Evolutionary conservation across 2,888 invertebrate genomes (phyloP).

Genomic region (Morpho deidamia): DNA sequence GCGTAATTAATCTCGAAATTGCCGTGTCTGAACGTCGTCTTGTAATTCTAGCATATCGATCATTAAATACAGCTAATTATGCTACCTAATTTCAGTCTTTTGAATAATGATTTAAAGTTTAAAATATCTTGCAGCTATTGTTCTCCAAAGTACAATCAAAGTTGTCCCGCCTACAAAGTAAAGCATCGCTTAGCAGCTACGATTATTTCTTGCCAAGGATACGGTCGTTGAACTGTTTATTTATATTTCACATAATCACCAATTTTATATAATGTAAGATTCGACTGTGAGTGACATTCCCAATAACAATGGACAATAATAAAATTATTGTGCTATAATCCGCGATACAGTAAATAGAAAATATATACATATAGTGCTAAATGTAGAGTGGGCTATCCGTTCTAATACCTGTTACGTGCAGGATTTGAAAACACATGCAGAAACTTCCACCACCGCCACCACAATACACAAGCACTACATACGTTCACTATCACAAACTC

Average conservation of each 20-base stretch:
- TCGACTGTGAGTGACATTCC: too few relatives aligned
- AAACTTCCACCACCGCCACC: too few relatives aligned
- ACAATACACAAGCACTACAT: too few relatives aligned
- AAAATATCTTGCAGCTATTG: conserved; percentile 5
- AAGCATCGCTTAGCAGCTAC: conserved; percentile 12
- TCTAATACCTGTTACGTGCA: too few relatives aligned
- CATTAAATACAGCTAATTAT: conserved; percentile 15
- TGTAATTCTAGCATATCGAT: conserved; percentile 23
- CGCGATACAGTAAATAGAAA: too few relatives aligned
- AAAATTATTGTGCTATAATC: too few relatives aligned
- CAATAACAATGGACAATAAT: too few relatives aligned
- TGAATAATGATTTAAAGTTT: background rate
- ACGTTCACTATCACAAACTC: too few relatives aligned
- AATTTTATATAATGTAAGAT: too few relatives aligned
- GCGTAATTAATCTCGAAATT: conserved; percentile 23
- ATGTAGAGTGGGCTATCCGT: too few relatives aligned
- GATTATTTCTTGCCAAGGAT: conserved; percentile 15
- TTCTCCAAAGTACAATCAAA: conserved; percentile 8
- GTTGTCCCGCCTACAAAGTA: conserved; percentile 20
- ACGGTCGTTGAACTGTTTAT: conserved; percentile 5
- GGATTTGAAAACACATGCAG: too few relatives aligned
- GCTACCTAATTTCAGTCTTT: conserved; percentile 2
- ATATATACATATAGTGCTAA: too few relatives aligned
- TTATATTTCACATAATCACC: background rate
- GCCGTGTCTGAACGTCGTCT: conserved; percentile 19